A percentile compares a stretch with the other conserved stretches of the same genome.
Evolutionary conservation across 2,797 vertebrate genomes (phyloP).

Genomic region (Halcyon leucocephala): DNA sequence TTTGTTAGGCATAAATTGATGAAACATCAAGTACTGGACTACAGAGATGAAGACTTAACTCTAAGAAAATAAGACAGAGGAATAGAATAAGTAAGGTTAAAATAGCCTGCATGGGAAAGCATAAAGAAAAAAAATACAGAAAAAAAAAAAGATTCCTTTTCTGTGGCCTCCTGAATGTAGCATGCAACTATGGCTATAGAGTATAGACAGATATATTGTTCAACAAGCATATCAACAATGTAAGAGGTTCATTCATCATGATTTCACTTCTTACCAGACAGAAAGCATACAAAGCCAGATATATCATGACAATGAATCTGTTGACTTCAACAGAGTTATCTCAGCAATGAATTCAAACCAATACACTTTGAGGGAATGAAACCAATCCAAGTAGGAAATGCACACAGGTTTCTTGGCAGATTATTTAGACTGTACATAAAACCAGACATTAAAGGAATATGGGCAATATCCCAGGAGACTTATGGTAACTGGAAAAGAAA

Average conservation of each 20-base stretch:
- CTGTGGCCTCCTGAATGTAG: background rate
- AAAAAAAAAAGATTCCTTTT: background rate
- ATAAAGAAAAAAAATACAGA: conserved; percentile 12
- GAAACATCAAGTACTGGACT: conserved; percentile 20
- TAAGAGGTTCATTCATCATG: conserved; percentile 5
- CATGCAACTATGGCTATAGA: conserved; percentile 46
- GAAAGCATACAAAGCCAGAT: conserved; percentile 34
- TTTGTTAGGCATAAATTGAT: conserved; percentile 36
- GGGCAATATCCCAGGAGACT: background rate
- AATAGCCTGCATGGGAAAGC: background rate
- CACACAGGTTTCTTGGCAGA: background rate
- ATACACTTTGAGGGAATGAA: background rate
- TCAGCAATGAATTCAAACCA: background rate
- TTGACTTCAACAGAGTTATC: background rate
- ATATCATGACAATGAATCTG: background rate
- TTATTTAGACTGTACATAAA: background rate
- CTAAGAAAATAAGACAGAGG: background rate
- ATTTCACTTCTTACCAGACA: conserved; percentile 8
- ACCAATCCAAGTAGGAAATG: background rate
- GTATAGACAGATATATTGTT: background rate
- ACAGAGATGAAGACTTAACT: conserved; percentile 22
- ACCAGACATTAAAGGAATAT: background rate
- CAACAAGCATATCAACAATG: background rate
- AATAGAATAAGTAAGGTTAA: background rate
- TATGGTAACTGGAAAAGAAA: background rate